Base-by-base conservation (phyloP, 2,888 invertebrate species). In the Aplocera efformata region DNA sequence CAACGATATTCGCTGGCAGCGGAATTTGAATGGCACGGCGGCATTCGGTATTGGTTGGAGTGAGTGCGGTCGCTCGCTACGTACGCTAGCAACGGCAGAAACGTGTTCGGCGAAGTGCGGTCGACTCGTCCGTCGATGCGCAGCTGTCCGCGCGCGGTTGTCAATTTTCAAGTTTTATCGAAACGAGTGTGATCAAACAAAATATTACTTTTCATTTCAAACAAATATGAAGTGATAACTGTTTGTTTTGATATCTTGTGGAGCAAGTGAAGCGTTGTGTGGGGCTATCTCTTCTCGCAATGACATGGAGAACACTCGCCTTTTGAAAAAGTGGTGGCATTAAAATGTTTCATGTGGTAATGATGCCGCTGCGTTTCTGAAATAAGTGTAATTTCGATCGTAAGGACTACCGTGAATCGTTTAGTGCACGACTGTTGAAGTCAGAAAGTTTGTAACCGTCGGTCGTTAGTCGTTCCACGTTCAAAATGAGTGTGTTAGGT, bases 61-160 rank as follows among this genome's bases (percentile, higher is more conserved):
- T 17, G 13, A 17, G 13, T 59, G 64, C 58, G 54, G 60, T 54
- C 63, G 56, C 59, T 60, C 57, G 56, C 58, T 53, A 60, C 63
- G 56, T 63, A 70, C 71, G 71, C 62, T 79, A 80, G 81, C 27
- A 68, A 73, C 74, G 74, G 67, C 83, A 83, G 85, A 86, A 86
- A 86, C 88, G 88, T 86, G 86, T 84, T 83, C 71, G 86, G 74
- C 88, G 88, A 86, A 86, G 88, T 86, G 88, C 86, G 86, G 72
- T 88, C 88, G 88, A 78, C 80, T 85, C 79, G 88, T 17, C 13
- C 13, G 13, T 85, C 86, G 85, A 82, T 82, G 67, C 86, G 86
- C 83, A 82, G 82, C 76, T 84, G 81, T 85, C 82, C 71, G 69
- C 67, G 77, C 79, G 82, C 80, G 72, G 68, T 85, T 82, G 77